These are phyloP conservation scores for Zaprionus tsacasi DNA, from an alignment of 1,140 invertebrate species.

Conservation along the genomic window DNA sequence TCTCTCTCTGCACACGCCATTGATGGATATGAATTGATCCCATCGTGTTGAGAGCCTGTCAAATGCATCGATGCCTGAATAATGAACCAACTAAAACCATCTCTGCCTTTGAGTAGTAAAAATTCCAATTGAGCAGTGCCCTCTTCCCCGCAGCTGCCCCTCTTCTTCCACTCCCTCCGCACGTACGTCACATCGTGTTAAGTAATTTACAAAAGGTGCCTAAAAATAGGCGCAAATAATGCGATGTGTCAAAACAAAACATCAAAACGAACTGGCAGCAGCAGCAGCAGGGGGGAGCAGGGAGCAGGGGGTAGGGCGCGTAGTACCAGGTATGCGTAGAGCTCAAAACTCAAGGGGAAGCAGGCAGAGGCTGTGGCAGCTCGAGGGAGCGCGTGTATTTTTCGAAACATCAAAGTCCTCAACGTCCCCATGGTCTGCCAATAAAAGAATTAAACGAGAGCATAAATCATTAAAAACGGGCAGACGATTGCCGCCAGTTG, in stretches of 20 bases:
- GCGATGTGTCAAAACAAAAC: slow-evolving; percentile 79
- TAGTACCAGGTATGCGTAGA: slow-evolving; percentile 17
- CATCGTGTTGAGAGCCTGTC: slow-evolving; percentile 67
- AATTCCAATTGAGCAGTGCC: slow-evolving; percentile 63
- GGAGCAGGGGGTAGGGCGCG: neutral
- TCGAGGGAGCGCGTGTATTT: slow-evolving; percentile 15
- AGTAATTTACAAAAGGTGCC: slow-evolving; percentile 65
- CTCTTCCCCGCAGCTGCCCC: neutral
- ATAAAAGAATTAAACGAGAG: slow-evolving; percentile 74
- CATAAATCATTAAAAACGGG: slow-evolving; percentile 72
- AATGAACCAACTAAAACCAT: slow-evolving; percentile 43
- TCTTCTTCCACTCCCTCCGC: neutral
- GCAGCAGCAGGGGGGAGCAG: neutral
- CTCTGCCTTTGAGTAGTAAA: slow-evolving; percentile 46
- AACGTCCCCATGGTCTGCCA: slow-evolving; percentile 59
- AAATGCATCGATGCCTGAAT: slow-evolving; percentile 65
- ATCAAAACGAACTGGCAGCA: slow-evolving; percentile 59
- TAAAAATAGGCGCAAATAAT: slow-evolving; percentile 77
- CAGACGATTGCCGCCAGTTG: slow-evolving; percentile 47
- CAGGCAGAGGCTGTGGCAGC: neutral
- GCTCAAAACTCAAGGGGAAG: slow-evolving; percentile 21
- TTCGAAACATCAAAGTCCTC: slow-evolving; percentile 65
- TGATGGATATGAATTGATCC: slow-evolving; percentile 77
- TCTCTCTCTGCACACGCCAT: slow-evolving; percentile 32
- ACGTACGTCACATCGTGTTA: slow-evolving; percentile 31